Evolutionary conservation across 2,888 invertebrate species (phyloP).

Genomic region (Xiphydria camelus): DNA sequence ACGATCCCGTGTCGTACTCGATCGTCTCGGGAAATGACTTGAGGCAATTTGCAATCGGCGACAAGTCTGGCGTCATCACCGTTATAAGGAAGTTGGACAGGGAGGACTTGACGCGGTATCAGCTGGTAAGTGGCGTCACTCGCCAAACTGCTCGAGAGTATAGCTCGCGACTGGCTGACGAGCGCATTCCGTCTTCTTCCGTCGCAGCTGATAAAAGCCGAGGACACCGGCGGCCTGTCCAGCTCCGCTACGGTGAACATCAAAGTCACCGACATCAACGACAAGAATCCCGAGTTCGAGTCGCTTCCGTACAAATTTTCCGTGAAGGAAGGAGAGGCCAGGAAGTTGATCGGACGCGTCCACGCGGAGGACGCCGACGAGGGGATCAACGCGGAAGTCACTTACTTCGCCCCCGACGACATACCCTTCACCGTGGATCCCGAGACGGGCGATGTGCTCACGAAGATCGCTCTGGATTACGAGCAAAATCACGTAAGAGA

Average conservation of each 20-base stretch:
- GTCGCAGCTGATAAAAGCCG: constrained; percentile 76
- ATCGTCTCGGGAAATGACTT: constrained; percentile 88
- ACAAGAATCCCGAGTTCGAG: constrained; percentile 89
- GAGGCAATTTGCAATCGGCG: constrained; percentile 84
- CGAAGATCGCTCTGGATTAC: constrained; percentile 76
- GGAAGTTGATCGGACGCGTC: constrained; percentile 70
- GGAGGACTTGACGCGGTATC: constrained; percentile 86
- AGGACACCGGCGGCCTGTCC: constrained; percentile 81
- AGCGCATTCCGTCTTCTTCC: constrained; percentile 24
- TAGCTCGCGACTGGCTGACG: background rate
- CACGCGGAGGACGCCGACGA: constrained; percentile 86
- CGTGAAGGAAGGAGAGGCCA: constrained; percentile 73
- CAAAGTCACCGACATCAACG: constrained; percentile 88
- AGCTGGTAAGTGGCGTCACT: constrained; percentile 65
- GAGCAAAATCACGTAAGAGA: constrained; percentile 73
- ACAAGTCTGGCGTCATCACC: constrained; percentile 85
- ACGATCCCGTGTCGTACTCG: constrained; percentile 82
- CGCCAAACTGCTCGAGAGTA: background rate
- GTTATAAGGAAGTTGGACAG: constrained; percentile 84
- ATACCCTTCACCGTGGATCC: constrained; percentile 81
- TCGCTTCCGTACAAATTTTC: constrained; percentile 77
- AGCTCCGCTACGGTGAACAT: constrained; percentile 86
- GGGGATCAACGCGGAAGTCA: constrained; percentile 79
- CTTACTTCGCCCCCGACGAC: constrained; percentile 77
- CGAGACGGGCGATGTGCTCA: constrained; percentile 77